Evolutionary conservation across 2,888 invertebrate species (phyloP).

Genomic region (Nephrotoma guestfalica): DNA sequence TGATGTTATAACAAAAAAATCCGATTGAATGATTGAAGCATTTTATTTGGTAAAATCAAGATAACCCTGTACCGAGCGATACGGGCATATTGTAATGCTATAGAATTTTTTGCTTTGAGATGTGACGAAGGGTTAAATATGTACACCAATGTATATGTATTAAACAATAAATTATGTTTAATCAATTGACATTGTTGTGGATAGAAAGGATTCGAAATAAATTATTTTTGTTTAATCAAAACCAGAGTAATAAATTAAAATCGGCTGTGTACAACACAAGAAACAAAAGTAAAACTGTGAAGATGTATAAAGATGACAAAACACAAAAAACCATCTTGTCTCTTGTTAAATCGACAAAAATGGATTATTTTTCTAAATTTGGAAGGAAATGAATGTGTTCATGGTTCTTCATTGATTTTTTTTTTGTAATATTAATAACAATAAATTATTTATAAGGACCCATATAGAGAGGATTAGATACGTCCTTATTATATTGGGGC

Average conservation of each 20-base stretch:
- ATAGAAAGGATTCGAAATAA: background rate
- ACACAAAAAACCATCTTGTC: background rate
- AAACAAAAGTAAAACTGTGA: background rate
- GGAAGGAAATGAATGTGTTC: background rate
- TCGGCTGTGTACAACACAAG: background rate
- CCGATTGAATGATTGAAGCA: background rate
- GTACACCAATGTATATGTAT: background rate
- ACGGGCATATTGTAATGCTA: background rate
- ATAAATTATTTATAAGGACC: background rate
- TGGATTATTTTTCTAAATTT: slow-evolving; percentile 2
- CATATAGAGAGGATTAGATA: background rate
- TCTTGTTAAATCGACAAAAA: background rate
- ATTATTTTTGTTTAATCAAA: background rate
- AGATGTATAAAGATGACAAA: background rate
- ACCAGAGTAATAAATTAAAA: background rate
- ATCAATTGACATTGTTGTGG: background rate
- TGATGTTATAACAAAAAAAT: background rate
- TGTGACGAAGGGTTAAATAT: background rate
- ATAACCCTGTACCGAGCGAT: background rate
- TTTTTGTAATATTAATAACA: background rate
- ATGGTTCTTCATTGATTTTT: background rate
- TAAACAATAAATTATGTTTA: background rate
- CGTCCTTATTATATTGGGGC: background rate
- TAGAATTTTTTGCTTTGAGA: background rate
- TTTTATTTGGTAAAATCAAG: background rate